phyloP scores from a whole-genome alignment of 2,888 invertebrate genomes.

The Pammene fasciana region DNA sequence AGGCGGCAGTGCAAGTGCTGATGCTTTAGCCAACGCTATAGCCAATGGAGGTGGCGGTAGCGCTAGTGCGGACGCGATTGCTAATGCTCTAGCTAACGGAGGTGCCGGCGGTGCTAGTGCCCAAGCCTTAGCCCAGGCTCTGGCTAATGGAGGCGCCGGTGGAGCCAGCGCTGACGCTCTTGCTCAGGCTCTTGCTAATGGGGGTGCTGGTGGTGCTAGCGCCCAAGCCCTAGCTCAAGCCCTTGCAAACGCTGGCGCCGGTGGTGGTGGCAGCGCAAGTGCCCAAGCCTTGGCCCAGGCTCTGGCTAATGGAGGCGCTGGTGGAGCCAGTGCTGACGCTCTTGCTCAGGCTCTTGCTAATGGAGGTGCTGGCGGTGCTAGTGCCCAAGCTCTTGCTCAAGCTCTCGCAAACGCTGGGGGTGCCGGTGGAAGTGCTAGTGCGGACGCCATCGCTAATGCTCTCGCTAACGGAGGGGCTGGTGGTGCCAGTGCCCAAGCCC shows the following conservation, averaged over 20 bases:
- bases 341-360: constrained; percentile 15
- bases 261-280: background rate
- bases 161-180: constrained; percentile 23
- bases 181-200: constrained; percentile 18
- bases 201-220: background rate
- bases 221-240: constrained; percentile 25
- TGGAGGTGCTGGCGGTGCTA: constrained; percentile 4
- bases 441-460: constrained; percentile 2
- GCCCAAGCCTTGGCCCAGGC: background rate
- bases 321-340: background rate
- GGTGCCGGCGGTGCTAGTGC: constrained; percentile 18
- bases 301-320: background rate
- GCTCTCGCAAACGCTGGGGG: constrained; percentile 1
- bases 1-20: constrained; percentile 4
- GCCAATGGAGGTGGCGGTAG: constrained; percentile 7
- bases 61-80: constrained; percentile 7
- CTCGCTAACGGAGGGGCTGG: background rate
- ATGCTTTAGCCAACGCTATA: background rate
- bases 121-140: constrained; percentile 4
- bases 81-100: constrained; percentile 6
- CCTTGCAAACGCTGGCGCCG: background rate
- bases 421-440: constrained; percentile 18
- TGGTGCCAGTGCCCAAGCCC: constrained; percentile 21
- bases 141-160: constrained; percentile 1
- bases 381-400: background rate